A percentile compares a stretch with the other conserved stretches of the same genome.
phyloP scores from a whole-genome alignment of 2,797 vertebrate genomes.

The Uromys caudimaculatus region DNA sequence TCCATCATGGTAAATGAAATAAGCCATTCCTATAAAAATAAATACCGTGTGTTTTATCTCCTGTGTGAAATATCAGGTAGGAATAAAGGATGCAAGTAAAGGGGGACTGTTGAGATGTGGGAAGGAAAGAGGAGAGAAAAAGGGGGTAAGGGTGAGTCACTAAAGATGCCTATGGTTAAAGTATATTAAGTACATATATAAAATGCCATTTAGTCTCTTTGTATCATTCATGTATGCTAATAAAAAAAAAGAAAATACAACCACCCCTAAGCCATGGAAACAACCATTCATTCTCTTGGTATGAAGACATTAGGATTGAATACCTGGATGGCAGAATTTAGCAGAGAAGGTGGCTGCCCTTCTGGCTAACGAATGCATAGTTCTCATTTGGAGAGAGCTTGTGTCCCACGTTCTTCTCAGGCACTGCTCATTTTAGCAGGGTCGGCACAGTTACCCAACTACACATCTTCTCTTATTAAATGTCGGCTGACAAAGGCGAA shows the following conservation, averaged over 20 bases:
- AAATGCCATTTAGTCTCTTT: not conserved
- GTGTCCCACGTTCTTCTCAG: conserved; percentile 14
- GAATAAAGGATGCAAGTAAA: not conserved
- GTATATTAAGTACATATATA: not conserved
- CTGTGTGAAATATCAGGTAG: no score
- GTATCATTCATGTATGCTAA: not conserved
- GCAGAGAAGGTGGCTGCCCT: not conserved
- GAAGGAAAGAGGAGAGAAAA: not conserved
- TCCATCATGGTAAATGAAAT: not conserved
- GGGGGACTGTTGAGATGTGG: not conserved
- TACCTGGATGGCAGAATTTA: not conserved
- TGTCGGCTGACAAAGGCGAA: not conserved
- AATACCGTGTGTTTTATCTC: not conserved
- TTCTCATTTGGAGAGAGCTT: not conserved
- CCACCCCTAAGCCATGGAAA: not conserved
- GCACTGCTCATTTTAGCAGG: not conserved
- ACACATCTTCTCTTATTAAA: not conserved
- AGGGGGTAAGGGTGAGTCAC: no score
- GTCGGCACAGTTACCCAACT: not conserved
- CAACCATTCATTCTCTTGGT: not conserved
- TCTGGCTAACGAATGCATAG: not conserved
- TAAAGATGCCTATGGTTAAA: not conserved
- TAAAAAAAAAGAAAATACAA: not conserved
- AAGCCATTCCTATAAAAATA: not conserved
- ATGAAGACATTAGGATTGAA: not conserved